Conservation (phyloP, 2,797 vertebrate genomes). For the Tachyglossus aculeatus region DNA sequence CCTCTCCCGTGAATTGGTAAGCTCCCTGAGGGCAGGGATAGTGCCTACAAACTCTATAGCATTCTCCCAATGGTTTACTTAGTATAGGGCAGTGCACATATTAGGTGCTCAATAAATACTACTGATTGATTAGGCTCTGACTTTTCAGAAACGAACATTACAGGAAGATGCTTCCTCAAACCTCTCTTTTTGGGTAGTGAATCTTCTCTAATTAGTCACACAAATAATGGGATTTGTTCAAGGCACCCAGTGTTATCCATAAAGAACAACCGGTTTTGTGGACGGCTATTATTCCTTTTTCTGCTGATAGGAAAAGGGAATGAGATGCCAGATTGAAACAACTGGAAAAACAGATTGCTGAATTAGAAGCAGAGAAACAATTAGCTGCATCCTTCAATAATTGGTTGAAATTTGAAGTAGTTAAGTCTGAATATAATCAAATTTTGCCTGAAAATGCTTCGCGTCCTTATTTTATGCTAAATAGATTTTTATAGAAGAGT, state of each 20-base stretch:
- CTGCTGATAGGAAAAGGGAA: conserved; percentile 13
- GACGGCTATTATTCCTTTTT: conserved; percentile 35
- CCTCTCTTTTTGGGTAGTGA: not conserved
- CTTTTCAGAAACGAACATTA: too few relatives aligned
- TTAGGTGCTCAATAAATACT: too few relatives aligned
- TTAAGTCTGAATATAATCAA: conserved; percentile 32
- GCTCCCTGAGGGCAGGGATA: too few relatives aligned
- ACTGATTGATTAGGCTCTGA: too few relatives aligned
- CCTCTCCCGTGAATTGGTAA: too few relatives aligned
- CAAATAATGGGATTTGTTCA: conserved; percentile 28
- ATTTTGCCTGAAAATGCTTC: conserved; percentile 13
- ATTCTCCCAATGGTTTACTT: too few relatives aligned
- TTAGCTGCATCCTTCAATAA: conserved; percentile 28
- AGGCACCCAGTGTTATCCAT: not conserved
- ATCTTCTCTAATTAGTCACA: conserved; percentile 13
- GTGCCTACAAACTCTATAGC: too few relatives aligned
- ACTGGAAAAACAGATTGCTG: conserved; percentile 44
- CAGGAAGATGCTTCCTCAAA: conserved; percentile 2
- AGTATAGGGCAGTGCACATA: too few relatives aligned
- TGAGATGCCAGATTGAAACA: conserved; percentile 39
- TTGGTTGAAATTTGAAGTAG: conserved; percentile 45
- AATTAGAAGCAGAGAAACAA: conserved; percentile 49
- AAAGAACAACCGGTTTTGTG: not conserved
- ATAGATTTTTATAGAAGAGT: conserved; percentile 38
- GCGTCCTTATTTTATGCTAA: conserved; percentile 49